Percentiles rank a stretch among this genome's conserved stretches.
These are phyloP conservation scores for Darevskia nairensis DNA, from an alignment of 2,797 vertebrate species.

Conservation along the genomic window DNA sequence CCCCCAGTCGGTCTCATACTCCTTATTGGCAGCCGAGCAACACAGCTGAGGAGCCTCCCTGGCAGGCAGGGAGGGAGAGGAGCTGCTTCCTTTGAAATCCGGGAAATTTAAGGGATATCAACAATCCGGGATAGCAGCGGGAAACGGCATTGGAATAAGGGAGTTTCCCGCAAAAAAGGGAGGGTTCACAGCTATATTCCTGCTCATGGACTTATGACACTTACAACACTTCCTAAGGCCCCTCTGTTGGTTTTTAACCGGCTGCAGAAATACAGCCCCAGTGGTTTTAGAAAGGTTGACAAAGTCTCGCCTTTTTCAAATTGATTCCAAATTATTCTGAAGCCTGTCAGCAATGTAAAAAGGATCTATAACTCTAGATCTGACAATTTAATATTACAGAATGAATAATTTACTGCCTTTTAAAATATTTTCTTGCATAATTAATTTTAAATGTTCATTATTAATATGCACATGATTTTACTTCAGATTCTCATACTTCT, in stretches of 20 bases:
- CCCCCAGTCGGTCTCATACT: too few relatives aligned
- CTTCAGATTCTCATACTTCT: neutral
- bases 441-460: slow-evolving; percentile 24
- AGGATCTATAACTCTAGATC: neutral
- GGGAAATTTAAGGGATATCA: too few relatives aligned
- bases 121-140: too few relatives aligned
- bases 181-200: too few relatives aligned
- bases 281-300: neutral
- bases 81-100: too few relatives aligned
- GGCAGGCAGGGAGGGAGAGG: too few relatives aligned
- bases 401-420: neutral
- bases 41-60: too few relatives aligned
- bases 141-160: too few relatives aligned
- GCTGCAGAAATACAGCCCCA: neutral
- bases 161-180: too few relatives aligned
- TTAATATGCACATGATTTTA: slow-evolving; percentile 2
- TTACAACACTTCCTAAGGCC: neutral
- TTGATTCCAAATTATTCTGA: neutral
- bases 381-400: neutral
- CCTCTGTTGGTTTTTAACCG: neutral
- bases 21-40: too few relatives aligned
- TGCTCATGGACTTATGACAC: too few relatives aligned
- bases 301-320: slow-evolving; percentile 11
- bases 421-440: slow-evolving; percentile 17
- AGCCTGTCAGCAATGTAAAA: slow-evolving; percentile 3